Conservation (phyloP, 2,797 vertebrate species). For the Schizothorax lantsangensis region DNA sequence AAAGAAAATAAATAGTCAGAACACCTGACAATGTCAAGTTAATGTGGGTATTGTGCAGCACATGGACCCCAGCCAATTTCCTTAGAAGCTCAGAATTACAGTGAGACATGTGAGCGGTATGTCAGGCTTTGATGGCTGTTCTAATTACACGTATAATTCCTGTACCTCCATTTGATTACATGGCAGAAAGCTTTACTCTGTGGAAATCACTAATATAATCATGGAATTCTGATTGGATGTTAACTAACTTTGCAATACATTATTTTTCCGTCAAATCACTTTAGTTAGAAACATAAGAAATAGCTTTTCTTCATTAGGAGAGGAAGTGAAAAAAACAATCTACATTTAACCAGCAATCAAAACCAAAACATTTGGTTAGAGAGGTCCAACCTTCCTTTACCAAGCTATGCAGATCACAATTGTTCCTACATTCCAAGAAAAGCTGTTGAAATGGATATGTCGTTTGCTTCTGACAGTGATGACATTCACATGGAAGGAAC, state of each 20-base stretch:
- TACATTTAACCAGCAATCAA: not conserved
- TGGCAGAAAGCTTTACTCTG: constrained; percentile 22
- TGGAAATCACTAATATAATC: constrained; percentile 25
- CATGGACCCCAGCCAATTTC: constrained; percentile 71
- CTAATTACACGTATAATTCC: constrained; percentile 43
- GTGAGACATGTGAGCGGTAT: constrained; percentile 66
- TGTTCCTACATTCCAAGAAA: not conserved
- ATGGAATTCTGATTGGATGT: not conserved
- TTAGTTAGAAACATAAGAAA: not conserved
- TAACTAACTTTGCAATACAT: not conserved
- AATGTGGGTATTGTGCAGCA: constrained; percentile 70
- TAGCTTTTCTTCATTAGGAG: not conserved
- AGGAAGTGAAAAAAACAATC: not conserved
- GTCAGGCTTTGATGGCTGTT: constrained; percentile 66
- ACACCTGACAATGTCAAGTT: constrained; percentile 71
- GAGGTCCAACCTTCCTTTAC: not conserved
- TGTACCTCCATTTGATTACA: constrained; percentile 59
- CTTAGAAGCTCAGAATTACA: constrained; percentile 63
- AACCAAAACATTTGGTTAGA: not conserved
- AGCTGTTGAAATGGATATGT: not conserved
- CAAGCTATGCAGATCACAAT: not conserved
- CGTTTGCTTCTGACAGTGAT: not conserved
- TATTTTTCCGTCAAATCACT: not conserved
- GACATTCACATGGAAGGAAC: not conserved
- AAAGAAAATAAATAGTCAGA: constrained; percentile 76